phyloP scores from a whole-genome alignment of 2,797 vertebrate species.

The Crenichthys baileyi region DNA sequence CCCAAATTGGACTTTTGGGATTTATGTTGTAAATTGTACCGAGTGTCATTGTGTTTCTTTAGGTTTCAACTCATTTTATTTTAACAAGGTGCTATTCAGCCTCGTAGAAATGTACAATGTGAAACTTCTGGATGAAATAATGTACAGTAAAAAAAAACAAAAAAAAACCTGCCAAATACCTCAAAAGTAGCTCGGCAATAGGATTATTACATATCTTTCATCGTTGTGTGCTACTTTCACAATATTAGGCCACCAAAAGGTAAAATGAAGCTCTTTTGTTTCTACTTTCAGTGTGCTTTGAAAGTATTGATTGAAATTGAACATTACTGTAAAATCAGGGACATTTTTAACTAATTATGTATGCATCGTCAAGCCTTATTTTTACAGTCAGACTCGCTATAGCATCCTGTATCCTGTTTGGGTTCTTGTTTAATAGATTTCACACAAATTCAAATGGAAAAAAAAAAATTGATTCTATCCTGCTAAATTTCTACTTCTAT shows the following conservation, averaged over 20 bases:
- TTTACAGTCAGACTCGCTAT: conserved; percentile 82
- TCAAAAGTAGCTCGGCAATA: conserved; percentile 99
- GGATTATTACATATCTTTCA: conserved; percentile 84
- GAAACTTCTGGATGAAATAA: conserved; percentile 89
- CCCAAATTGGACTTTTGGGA: conserved; percentile 87
- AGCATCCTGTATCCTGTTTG: conserved; percentile 82
- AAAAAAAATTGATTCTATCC: conserved; percentile 70
- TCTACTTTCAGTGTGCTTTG: conserved; percentile 84
- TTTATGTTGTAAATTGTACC: conserved; percentile 93
- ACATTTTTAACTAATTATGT: conserved; percentile 89
- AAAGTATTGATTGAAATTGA: conserved; percentile 93
- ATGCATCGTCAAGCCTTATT: conserved; percentile 81
- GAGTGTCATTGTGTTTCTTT: conserved; percentile 74
- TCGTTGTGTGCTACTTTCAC: conserved; percentile 81
- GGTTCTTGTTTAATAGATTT: conserved; percentile 77
- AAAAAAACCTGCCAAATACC: conserved; percentile 96
- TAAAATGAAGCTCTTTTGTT: conserved; percentile 70
- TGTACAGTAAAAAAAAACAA: conserved; percentile 77
- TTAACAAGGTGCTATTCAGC: conserved; percentile 96
- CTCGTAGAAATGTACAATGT: conserved; percentile 92
- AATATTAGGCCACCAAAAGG: conserved; percentile 72
- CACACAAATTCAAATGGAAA: conserved; percentile 72
- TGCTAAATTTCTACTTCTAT: conserved; percentile 69
- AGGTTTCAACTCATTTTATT: conserved; percentile 86
- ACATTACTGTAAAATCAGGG: conserved; percentile 95